Conservation (phyloP, 2,888 invertebrate species). For the Acronicta leporina region DNA sequence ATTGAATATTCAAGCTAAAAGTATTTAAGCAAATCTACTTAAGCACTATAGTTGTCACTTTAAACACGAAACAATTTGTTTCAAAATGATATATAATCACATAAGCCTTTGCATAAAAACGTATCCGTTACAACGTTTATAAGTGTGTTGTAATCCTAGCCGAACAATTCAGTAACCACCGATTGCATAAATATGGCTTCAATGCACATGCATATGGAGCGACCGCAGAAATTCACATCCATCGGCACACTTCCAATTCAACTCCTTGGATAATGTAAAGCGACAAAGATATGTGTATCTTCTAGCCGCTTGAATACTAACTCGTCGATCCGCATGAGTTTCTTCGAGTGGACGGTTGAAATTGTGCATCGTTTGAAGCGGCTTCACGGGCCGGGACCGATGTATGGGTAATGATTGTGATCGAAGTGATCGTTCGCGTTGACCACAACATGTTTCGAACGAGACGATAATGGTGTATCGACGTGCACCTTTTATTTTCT, state of each 20-base stretch:
- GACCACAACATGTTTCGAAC: slow-evolving; percentile 84
- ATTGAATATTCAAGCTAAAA: background rate
- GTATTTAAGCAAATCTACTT: background rate
- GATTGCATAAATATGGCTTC: slow-evolving; percentile 85
- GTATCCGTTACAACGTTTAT: slow-evolving; percentile 58
- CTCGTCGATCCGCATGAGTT: slow-evolving; percentile 60
- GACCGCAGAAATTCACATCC: slow-evolving; percentile 83
- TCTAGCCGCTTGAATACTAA: slow-evolving; percentile 71
- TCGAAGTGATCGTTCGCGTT: slow-evolving; percentile 78
- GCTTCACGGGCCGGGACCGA: slow-evolving; percentile 69
- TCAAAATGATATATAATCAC: slow-evolving; percentile 16
- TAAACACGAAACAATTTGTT: slow-evolving; percentile 6
- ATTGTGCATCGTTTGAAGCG: slow-evolving; percentile 71
- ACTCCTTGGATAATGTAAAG: slow-evolving; percentile 77
- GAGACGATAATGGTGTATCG: slow-evolving; percentile 83
- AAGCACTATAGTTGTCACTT: background rate
- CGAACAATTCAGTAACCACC: slow-evolving; percentile 77
- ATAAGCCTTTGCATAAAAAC: slow-evolving; percentile 37
- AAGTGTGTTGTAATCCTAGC: slow-evolving; percentile 74
- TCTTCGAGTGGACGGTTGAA: slow-evolving; percentile 66
- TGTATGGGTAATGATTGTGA: slow-evolving; percentile 80
- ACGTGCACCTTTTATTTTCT: slow-evolving; percentile 76
- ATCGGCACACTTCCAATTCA: slow-evolving; percentile 79
- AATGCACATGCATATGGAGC: slow-evolving; percentile 72
- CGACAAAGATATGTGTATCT: slow-evolving; percentile 78